phyloP scores from a whole-genome alignment of 1,140 invertebrate genomes.

The Chelonus insularis region DNA sequence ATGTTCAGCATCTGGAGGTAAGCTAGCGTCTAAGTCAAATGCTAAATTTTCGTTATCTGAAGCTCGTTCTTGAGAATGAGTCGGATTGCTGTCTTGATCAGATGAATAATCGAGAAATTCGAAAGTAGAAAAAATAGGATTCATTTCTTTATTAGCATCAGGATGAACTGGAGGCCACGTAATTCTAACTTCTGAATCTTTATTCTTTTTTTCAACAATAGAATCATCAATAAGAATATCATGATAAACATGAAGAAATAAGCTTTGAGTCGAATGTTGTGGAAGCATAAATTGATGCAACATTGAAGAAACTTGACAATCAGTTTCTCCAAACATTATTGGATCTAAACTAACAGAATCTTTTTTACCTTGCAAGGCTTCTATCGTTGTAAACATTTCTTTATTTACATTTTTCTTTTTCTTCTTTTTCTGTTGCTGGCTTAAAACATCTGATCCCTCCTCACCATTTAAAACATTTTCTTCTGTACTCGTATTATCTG shows the following conservation, averaged over 20 bases:
- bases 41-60: conserved; percentile 15
- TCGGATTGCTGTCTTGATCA: neutral
- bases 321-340: conserved; percentile 40
- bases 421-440: conserved; percentile 39
- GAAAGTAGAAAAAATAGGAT: conserved; percentile 38
- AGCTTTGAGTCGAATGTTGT: conserved; percentile 38
- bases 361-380: conserved; percentile 53
- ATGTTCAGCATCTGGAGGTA: conserved; percentile 36
- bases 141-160: conserved; percentile 31
- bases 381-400: conserved; percentile 48
- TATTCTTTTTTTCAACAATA: conserved; percentile 5
- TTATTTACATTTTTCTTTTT: conserved; percentile 43
- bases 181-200: conserved; percentile 3
- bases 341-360: conserved; percentile 45
- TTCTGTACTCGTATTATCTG: conserved; percentile 43
- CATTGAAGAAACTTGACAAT: conserved; percentile 50
- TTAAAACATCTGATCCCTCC: neutral
- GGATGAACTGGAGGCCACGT: conserved; percentile 20
- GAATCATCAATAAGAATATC: conserved; percentile 36
- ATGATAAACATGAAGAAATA: conserved; percentile 39
- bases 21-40: conserved; percentile 51
- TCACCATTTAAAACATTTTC: conserved; percentile 22
- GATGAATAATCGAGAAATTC: conserved; percentile 33
- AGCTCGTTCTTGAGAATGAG: too few relatives aligned
- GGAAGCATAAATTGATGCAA: conserved; percentile 45